These are phyloP conservation scores for Sebastes variabilis DNA, from an alignment of 2,797 vertebrate genomes.

Conservation along the genomic window DNA sequence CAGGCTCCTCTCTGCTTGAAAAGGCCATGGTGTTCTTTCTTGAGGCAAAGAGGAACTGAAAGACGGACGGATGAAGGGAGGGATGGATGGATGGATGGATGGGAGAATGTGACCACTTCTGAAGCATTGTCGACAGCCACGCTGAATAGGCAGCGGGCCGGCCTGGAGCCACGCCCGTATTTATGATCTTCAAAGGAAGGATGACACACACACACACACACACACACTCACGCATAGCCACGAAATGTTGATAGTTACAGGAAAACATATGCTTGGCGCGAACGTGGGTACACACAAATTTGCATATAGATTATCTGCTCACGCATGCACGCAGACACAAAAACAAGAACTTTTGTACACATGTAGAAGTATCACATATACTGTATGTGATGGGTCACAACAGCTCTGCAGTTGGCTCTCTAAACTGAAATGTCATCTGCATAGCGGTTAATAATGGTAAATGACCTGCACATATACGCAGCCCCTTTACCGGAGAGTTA, in stretches of 20 bases:
- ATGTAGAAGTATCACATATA: not conserved
- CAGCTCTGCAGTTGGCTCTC: conserved; percentile 54
- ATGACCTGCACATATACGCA: not conserved
- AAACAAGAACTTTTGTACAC: not conserved
- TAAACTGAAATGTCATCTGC: not conserved
- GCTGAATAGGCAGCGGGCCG: conserved; percentile 79
- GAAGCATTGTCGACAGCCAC: conserved; percentile 84
- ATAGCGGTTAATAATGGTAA: not conserved
- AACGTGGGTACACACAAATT: conserved; percentile 45
- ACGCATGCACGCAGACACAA: not conserved
- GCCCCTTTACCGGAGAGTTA: not conserved
- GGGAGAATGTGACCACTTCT: conserved; percentile 84
- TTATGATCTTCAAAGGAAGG: conserved; percentile 81
- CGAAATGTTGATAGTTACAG: conserved; percentile 69
- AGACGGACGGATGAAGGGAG: conserved; percentile 69
- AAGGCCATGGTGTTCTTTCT: conserved; percentile 70
- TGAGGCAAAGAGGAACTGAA: conserved; percentile 54
- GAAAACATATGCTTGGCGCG: conserved; percentile 63
- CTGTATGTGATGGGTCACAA: conserved; percentile 10
- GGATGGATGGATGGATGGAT: conserved; percentile 69
- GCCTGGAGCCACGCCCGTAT: conserved; percentile 78
- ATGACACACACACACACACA: conserved; percentile 68
- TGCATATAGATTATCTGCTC: conserved; percentile 39
- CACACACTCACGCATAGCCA: conserved; percentile 41
- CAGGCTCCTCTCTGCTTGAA: conserved; percentile 44